Percentiles rank a stretch among this genome's conserved stretches.
Conservation (phyloP, 92 coral and sea anemone genomes). For the Phenganax stokvisi region DNA sequence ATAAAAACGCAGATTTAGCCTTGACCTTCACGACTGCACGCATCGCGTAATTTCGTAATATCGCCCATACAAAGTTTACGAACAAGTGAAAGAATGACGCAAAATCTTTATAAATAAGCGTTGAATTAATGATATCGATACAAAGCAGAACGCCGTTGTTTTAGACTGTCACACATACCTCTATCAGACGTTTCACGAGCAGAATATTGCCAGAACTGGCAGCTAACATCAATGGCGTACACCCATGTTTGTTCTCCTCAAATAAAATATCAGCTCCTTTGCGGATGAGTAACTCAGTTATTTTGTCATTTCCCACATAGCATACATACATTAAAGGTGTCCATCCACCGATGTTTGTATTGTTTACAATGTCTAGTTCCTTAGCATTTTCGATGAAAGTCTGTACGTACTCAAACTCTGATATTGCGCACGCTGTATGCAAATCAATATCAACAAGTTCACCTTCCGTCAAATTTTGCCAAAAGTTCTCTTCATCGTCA, state of each 20-base stretch:
- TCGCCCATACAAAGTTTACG: too few relatives aligned
- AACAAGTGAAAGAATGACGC: neutral
- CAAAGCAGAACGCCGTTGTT: too few relatives aligned
- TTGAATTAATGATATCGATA: too few relatives aligned
- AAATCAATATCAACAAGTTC: constrained; percentile 63
- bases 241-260: constrained; percentile 47
- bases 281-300: constrained; percentile 58
- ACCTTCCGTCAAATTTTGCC: constrained; percentile 54
- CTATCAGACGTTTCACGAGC: constrained; percentile 58
- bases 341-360: constrained; percentile 74
- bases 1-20: neutral
- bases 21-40: neutral
- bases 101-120: neutral
- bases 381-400: constrained; percentile 54
- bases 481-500: constrained; percentile 11
- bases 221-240: constrained; percentile 79
- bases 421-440: constrained; percentile 78
- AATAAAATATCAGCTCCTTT: constrained; percentile 58
- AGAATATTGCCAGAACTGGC: constrained; percentile 82
- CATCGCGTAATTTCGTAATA: neutral
- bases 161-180: constrained; percentile 18
- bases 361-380: constrained; percentile 49
- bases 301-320: constrained; percentile 74
- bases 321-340: constrained; percentile 89
- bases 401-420: constrained; percentile 58